Conservation (phyloP, 2,797 vertebrate genomes). For the Pelodytes ibericus region DNA sequence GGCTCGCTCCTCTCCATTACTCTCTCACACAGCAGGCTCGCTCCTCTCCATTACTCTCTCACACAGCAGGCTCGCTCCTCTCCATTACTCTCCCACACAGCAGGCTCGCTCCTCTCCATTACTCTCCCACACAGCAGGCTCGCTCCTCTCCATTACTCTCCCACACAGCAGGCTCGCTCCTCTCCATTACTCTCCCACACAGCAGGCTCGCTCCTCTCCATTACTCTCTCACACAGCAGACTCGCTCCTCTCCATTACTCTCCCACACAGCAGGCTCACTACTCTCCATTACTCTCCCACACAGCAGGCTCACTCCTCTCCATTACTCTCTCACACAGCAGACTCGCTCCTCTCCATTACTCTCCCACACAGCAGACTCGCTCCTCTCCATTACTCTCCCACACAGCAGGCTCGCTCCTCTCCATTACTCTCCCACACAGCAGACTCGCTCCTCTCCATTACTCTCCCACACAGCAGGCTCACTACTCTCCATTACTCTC, state of each 20-base stretch:
- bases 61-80: neutral
- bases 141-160: neutral
- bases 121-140: neutral
- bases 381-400: neutral
- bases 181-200: neutral
- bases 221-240: too few relatives aligned
- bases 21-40: neutral
- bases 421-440: neutral
- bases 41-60: neutral
- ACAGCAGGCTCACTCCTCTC: neutral
- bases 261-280: too few relatives aligned
- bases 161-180: neutral
- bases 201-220: neutral
- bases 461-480: too few relatives aligned
- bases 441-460: neutral
- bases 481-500: too few relatives aligned
- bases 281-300: neutral
- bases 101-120: neutral
- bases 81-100: neutral
- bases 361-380: neutral
- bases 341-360: neutral
- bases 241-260: too few relatives aligned
- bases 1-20: too few relatives aligned
- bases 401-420: neutral
- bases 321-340: neutral